These are phyloP conservation scores for Sepiola atlantica DNA, from an alignment of 2,888 invertebrate species.

Conservation along the genomic window DNA sequence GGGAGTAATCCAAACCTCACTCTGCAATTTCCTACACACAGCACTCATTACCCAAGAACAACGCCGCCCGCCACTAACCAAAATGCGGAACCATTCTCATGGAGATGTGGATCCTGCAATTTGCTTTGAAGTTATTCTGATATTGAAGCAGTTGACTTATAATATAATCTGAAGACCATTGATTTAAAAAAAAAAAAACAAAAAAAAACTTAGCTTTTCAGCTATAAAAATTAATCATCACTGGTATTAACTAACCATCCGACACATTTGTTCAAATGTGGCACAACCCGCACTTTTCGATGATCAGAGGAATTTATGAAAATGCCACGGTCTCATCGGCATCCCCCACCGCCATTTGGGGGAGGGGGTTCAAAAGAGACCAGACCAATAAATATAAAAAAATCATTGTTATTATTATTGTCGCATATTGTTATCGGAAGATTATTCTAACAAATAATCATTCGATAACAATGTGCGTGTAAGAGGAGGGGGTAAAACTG, in stretches of 20 bases:
- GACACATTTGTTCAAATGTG: too few relatives aligned
- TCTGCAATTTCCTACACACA: neutral
- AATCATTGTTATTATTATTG: neutral
- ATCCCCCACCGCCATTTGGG: too few relatives aligned
- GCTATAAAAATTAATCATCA: neutral
- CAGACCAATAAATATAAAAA: too few relatives aligned
- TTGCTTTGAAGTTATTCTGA: neutral
- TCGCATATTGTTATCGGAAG: too few relatives aligned
- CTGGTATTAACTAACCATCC: too few relatives aligned
- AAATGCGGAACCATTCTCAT: neutral
- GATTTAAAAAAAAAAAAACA: neutral
- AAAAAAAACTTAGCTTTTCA: neutral
- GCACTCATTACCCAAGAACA: slow-evolving; percentile 6
- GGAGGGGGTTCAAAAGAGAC: too few relatives aligned
- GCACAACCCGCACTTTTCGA: too few relatives aligned
- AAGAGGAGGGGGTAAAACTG: neutral
- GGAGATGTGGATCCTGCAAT: neutral
- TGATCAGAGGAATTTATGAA: too few relatives aligned
- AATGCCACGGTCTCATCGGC: too few relatives aligned
- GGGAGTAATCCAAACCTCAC: neutral
- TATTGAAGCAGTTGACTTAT: neutral
- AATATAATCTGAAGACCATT: neutral
- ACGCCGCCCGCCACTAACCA: neutral
- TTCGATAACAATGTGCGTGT: neutral
- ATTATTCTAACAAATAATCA: too few relatives aligned